Conservation (phyloP, 2,888 invertebrate genomes). For the Euzophera pinguis region DNA sequence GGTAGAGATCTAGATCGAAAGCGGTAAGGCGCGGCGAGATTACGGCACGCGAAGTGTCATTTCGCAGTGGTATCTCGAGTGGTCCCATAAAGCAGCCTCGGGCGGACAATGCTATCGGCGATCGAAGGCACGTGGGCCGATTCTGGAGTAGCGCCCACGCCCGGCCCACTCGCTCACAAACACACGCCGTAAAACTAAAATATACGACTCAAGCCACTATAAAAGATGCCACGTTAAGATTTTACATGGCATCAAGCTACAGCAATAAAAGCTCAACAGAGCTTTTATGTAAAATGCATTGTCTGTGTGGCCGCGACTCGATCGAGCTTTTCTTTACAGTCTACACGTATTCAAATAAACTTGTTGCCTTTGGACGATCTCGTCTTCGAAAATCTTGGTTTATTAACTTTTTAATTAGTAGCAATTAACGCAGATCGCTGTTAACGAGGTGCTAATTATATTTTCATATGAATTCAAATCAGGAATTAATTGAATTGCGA, state of each 20-base stretch:
- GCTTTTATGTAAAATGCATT: constrained; percentile 60
- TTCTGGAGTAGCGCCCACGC: constrained; percentile 76
- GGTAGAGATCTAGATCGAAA: constrained; percentile 21
- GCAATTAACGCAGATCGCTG: not conserved
- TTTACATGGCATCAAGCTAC: constrained; percentile 54
- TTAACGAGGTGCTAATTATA: constrained; percentile 9
- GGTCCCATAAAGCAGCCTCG: constrained; percentile 64
- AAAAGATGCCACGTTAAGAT: constrained; percentile 64
- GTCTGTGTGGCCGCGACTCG: constrained; percentile 45
- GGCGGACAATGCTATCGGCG: constrained; percentile 68
- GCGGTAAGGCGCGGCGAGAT: constrained; percentile 35
- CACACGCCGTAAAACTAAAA: constrained; percentile 60
- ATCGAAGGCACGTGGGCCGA: constrained; percentile 66
- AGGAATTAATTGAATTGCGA: not conserved
- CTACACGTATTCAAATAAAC: not conserved
- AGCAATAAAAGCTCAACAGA: constrained; percentile 59
- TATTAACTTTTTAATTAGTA: constrained; percentile 4
- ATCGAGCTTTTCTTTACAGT: not conserved
- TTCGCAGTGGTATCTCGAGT: constrained; percentile 51
- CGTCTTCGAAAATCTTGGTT: not conserved
- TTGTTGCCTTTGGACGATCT: not conserved
- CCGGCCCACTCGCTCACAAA: constrained; percentile 39
- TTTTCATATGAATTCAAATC: not conserved
- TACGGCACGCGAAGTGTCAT: constrained; percentile 58
- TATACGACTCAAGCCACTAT: constrained; percentile 60